Base-by-base conservation (phyloP, 2,113 vertebrate species). In the Chaenocephalus aceratus region DNA sequence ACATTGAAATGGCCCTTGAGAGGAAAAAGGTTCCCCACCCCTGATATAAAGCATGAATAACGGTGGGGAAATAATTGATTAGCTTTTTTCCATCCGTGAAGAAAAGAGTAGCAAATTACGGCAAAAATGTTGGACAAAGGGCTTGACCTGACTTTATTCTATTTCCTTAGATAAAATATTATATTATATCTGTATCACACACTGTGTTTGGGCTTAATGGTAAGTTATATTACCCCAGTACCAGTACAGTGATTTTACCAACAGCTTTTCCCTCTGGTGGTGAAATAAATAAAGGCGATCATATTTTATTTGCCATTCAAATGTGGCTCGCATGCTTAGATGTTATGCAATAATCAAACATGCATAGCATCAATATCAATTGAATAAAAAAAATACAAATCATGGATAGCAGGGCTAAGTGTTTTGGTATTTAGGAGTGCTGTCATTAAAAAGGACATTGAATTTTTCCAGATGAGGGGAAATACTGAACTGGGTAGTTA, bases 191-290 rank as follows among this genome's bases (percentile, higher is more conserved):
- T 30, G 48, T n/a, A 70, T 11, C 2, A 45, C 4, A 58, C 36
- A 14, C 16, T 34, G 14, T 54, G 34, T 23, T 56, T 51, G 16
- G 23, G 13, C 15, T 6, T 26, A 23, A 3, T 18, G 10, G 1
- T 5, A 30, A 3, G 1, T 23, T 21, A 49, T 60, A 23, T 49
- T 21, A 69, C n/a, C 14, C 52, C 5, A 7, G 1, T 45, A 23
- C n/a, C n/a, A n/a, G n/a, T n/a, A n/a, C n/a, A n/a, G n/a, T 21
- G 1, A 21, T 67, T 60, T 23, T 36, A 23, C 10, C 1, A n/a
- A 44, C 30, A 16, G 54, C 26, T 23, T 63, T 71, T 45, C 36
- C 13, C 46, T 77, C 41, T 77, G 75, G 9, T 45, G 56, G 11
- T 57, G 68, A 5, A n/a, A 62, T 41, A 68, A 65, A 61, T 44